These are phyloP conservation scores for Copsychus sechellarum DNA, from an alignment of 2,113 vertebrate genomes.

Conservation along the genomic window DNA sequence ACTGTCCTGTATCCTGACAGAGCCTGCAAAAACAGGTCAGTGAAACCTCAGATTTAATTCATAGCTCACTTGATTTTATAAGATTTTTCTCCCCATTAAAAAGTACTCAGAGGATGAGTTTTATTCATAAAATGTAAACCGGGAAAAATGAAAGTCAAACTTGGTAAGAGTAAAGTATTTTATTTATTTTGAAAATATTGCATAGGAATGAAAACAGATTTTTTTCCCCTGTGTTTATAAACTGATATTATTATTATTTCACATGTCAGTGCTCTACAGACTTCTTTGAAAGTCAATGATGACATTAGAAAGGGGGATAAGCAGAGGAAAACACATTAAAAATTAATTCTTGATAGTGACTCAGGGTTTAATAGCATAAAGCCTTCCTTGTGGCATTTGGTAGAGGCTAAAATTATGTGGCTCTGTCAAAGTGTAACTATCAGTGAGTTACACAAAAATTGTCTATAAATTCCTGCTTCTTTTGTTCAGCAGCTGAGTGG, in stretches of 20 bases:
- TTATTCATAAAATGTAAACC: not conserved
- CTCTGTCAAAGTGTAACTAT: not conserved
- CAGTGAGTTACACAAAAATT: not conserved
- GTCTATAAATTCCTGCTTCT: constrained; percentile 9
- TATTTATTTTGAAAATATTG: constrained; percentile 8
- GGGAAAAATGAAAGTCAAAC: not conserved
- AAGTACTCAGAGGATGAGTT: not conserved
- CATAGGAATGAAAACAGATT: not conserved
- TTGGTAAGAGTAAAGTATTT: not conserved
- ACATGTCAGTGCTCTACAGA: not conserved
- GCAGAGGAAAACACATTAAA: not conserved
- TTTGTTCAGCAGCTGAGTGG: not conserved
- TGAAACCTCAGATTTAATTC: not conserved
- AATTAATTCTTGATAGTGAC: not conserved
- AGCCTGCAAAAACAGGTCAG: not conserved
- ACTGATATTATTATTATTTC: not conserved
- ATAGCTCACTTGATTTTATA: not conserved
- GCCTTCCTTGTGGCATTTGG: not conserved
- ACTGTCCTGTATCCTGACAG: not conserved
- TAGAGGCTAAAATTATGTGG: not conserved
- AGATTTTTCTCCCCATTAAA: not conserved
- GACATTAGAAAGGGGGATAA: not conserved
- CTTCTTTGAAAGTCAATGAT: not conserved
- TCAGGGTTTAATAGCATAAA: not conserved
- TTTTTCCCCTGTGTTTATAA: not conserved